Percentiles rank a stretch among this genome's conserved stretches.
Evolutionary conservation across 2,888 invertebrate genomes (phyloP).

Genomic region (Hesperia comma): DNA sequence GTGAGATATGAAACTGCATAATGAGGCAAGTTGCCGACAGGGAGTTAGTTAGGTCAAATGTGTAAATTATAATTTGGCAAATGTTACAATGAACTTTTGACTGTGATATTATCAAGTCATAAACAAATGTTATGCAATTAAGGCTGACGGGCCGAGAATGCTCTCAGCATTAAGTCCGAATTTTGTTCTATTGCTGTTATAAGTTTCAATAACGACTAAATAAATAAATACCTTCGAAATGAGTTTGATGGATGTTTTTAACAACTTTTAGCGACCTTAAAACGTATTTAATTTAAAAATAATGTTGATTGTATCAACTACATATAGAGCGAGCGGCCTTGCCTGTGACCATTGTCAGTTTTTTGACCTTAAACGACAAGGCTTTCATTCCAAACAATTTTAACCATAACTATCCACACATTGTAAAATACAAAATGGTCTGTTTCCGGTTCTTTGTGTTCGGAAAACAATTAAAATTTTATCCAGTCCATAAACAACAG

Average conservation of each 20-base stretch:
- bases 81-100: too few species aligned
- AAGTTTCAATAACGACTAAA: too few species aligned
- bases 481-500: background rate
- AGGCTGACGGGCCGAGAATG: too few species aligned
- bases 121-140: too few species aligned
- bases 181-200: too few species aligned
- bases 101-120: too few species aligned
- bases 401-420: background rate
- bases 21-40: slow-evolving; percentile 9
- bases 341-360: slow-evolving; percentile 1
- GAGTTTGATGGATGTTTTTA: background rate
- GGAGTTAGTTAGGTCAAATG: background rate
- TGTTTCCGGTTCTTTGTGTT: slow-evolving; percentile 8
- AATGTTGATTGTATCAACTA: background rate
- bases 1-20: slow-evolving; percentile 42
- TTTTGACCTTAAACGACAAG: slow-evolving; percentile 5
- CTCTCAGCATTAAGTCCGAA: too few species aligned
- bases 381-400: background rate
- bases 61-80: background rate
- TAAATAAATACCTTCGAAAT: too few species aligned
- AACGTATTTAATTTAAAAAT: background rate
- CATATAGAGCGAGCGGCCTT: background rate
- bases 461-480: slow-evolving; percentile 3
- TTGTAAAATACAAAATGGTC: background rate
- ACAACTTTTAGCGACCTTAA: background rate